A percentile compares a stretch with the other conserved stretches of the same genome.
phyloP scores from a whole-genome alignment of 2,113 vertebrate genomes.

The Crypturellus undulatus region DNA sequence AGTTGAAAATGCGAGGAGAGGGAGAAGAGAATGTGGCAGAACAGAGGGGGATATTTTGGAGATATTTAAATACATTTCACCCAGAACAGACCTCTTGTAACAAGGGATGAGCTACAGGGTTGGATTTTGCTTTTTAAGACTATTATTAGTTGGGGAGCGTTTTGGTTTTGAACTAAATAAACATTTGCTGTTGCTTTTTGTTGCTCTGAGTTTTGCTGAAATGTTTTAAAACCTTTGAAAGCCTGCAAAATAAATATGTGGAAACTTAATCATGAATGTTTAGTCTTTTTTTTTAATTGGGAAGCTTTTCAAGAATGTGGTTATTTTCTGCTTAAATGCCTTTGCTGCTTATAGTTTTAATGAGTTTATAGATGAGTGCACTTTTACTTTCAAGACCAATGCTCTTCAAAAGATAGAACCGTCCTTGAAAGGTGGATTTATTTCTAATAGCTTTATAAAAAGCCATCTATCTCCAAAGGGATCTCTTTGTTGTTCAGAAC shows the following conservation, averaged over 20 bases:
- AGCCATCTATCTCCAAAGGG: neutral
- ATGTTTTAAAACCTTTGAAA: neutral
- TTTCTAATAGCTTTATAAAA: conserved; percentile 4
- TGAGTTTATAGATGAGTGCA: conserved; percentile 44
- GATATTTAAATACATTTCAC: neutral
- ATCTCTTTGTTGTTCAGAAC: neutral
- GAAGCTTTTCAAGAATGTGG: conserved; percentile 33
- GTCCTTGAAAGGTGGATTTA: conserved; percentile 19
- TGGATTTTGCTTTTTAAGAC: neutral
- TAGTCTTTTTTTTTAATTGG: neutral
- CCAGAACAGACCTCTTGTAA: neutral
- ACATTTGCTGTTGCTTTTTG: neutral
- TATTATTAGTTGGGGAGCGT: neutral
- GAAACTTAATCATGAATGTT: neutral
- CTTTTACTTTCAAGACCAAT: conserved; percentile 43
- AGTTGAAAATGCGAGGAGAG: conserved; percentile 27
- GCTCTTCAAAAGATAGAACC: conserved; percentile 9
- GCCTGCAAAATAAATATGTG: neutral
- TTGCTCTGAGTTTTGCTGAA: neutral
- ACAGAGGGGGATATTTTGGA: neutral
- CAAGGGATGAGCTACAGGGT: neutral
- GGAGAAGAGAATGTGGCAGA: conserved; percentile 20
- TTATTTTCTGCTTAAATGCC: conserved; percentile 44
- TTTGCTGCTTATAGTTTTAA: conserved; percentile 47
- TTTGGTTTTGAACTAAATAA: neutral